Conservation (phyloP, 2,113 vertebrate genomes). For the Podilymbus podiceps region DNA sequence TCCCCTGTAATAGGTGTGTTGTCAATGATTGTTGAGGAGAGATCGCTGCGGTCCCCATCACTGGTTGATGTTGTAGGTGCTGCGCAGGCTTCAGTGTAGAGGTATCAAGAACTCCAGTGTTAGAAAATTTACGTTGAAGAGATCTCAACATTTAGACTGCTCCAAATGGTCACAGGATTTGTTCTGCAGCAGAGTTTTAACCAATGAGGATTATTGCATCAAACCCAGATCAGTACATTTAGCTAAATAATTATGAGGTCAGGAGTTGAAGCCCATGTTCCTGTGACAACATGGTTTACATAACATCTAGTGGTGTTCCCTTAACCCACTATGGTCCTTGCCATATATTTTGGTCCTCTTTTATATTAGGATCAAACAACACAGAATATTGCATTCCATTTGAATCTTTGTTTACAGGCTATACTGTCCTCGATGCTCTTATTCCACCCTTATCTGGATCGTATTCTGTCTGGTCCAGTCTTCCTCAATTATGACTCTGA, state of each 20-base stretch:
- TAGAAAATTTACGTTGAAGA: background rate
- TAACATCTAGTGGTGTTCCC: background rate
- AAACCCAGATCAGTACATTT: background rate
- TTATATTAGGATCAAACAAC: background rate
- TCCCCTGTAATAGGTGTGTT: accelerated
- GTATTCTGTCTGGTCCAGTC: background rate
- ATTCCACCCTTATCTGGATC: background rate
- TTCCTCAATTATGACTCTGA: background rate
- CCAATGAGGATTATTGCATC: background rate
- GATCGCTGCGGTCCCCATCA: accelerated
- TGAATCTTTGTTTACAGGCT: background rate
- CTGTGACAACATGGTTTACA: accelerated
- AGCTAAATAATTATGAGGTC: background rate
- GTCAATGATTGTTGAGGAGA: background rate
- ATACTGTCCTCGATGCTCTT: background rate
- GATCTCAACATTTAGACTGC: background rate
- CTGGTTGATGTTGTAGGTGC: background rate
- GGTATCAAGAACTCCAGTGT: background rate
- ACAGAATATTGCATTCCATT: background rate
- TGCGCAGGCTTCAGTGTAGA: background rate
- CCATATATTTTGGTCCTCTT: background rate
- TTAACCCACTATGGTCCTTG: background rate
- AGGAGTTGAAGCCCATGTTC: background rate
- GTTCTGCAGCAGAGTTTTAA: background rate
- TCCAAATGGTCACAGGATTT: background rate